Conservation (phyloP, 2,113 vertebrate species). For the Toxotes chatareus region DNA sequence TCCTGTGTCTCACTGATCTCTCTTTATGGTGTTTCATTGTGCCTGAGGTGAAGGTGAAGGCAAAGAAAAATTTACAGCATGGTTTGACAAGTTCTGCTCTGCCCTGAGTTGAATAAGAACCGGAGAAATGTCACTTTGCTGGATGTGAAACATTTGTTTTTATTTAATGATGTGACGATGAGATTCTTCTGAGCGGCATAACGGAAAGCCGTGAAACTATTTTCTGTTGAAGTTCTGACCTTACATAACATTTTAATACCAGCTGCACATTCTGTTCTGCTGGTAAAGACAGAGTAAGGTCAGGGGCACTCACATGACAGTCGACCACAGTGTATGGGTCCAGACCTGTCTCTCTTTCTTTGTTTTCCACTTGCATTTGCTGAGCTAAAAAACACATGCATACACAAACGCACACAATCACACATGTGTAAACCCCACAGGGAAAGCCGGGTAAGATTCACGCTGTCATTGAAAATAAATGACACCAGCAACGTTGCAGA, state of each 20-base stretch:
- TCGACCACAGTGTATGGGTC: conserved; percentile 67
- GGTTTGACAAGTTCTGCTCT: conserved; percentile 14
- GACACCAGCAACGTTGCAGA: conserved; percentile 79
- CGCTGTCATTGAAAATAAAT: conserved; percentile 80
- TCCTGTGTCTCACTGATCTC: conserved; percentile 1
- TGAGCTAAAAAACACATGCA: conserved; percentile 46
- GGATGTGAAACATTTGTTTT: conserved; percentile 12
- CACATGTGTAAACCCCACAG: conserved; percentile 58
- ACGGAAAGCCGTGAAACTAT: conserved; percentile 27
- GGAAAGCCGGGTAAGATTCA: conserved; percentile 72
- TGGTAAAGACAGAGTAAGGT: conserved; percentile 50
- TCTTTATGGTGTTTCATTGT: conserved; percentile 1
- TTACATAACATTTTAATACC: conserved; percentile 55
- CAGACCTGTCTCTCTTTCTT: conserved; percentile 75
- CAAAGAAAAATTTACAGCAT: conserved; percentile 8
- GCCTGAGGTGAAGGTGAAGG: conserved; percentile 27
- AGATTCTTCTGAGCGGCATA: conserved; percentile 5
- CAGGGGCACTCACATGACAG: conserved; percentile 67
- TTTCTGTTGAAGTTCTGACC: conserved; percentile 44
- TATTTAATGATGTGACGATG: conserved; percentile 8
- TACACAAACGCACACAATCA: conserved; percentile 37
- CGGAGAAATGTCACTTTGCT: background rate
- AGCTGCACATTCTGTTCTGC: conserved; percentile 58
- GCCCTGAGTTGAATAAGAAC: background rate
- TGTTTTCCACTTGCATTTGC: conserved; percentile 64